These are phyloP conservation scores for Nephotettix cincticeps DNA, from an alignment of 1,140 invertebrate genomes.

Conservation along the genomic window DNA sequence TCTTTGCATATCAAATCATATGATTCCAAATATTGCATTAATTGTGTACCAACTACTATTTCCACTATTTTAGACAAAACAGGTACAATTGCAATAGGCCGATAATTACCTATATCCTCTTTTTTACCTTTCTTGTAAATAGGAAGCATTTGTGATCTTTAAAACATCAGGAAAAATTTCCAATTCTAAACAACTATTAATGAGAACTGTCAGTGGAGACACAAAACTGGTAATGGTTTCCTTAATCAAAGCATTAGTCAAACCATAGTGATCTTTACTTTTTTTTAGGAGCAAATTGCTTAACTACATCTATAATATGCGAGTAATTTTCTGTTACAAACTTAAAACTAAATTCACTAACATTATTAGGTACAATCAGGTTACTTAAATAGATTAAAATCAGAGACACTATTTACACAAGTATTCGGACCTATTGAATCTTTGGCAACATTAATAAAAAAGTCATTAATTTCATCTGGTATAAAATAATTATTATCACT, in stretches of 20 bases:
- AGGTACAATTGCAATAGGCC: slow-evolving; percentile 5
- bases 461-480: slow-evolving; percentile 11
- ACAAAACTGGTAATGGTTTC: neutral
- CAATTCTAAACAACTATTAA: neutral
- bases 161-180: neutral
- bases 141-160: slow-evolving; percentile 5
- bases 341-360: slow-evolving; percentile 7
- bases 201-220: neutral
- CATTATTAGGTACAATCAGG: slow-evolving; percentile 1
- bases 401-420: slow-evolving; percentile 22
- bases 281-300: slow-evolving; percentile 16
- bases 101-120: neutral
- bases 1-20: slow-evolving; percentile 10
- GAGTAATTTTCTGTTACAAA: slow-evolving; percentile 17
- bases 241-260: slow-evolving; percentile 8
- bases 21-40: neutral
- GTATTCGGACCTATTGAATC: slow-evolving; percentile 24
- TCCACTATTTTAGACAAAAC: slow-evolving; percentile 11
- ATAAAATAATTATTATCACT: neutral
- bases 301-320: slow-evolving; percentile 13
- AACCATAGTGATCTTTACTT: neutral
- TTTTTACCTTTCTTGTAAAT: slow-evolving; percentile 17
- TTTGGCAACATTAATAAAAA: slow-evolving; percentile 31
- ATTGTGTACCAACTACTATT: slow-evolving; percentile 8
- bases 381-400: slow-evolving; percentile 6